phyloP scores from a whole-genome alignment of 2,113 vertebrate genomes.

The Eonycteris spelaea region DNA sequence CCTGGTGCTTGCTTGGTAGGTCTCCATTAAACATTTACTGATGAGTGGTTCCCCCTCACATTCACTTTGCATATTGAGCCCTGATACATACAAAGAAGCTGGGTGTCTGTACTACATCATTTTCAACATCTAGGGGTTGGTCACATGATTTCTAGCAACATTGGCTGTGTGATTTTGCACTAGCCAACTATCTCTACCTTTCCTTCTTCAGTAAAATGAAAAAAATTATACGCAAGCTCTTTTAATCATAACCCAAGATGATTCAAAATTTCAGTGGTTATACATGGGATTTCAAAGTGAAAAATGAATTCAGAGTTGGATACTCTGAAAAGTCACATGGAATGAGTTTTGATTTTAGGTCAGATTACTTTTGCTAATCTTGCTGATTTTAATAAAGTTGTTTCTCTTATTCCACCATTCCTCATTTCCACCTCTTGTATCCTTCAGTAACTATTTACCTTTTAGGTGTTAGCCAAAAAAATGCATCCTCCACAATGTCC shows the following conservation, averaged over 20 bases:
- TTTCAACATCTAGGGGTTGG: not conserved
- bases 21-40: not conserved
- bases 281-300: not conserved
- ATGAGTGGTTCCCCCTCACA: not conserved
- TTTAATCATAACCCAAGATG: not conserved
- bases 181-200: not conserved
- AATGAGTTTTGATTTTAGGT: not conserved
- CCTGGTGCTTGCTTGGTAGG: not conserved
- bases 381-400: not conserved
- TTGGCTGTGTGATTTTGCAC: not conserved
- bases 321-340: not conserved
- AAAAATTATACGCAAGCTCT: not conserved
- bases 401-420: not conserved
- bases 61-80: not conserved
- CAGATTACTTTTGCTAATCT: not conserved
- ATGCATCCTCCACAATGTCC: not conserved
- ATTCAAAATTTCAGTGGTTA: not conserved
- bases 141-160: not conserved
- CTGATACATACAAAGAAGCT: not conserved
- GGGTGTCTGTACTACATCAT: rapidly evolving
- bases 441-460: not conserved
- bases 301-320: not conserved
- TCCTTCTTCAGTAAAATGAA: not conserved
- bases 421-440: not conserved
- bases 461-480: not conserved